Evolutionary conservation across 2,888 invertebrate genomes (phyloP).

Genomic region (Agrotis exclamationis): DNA sequence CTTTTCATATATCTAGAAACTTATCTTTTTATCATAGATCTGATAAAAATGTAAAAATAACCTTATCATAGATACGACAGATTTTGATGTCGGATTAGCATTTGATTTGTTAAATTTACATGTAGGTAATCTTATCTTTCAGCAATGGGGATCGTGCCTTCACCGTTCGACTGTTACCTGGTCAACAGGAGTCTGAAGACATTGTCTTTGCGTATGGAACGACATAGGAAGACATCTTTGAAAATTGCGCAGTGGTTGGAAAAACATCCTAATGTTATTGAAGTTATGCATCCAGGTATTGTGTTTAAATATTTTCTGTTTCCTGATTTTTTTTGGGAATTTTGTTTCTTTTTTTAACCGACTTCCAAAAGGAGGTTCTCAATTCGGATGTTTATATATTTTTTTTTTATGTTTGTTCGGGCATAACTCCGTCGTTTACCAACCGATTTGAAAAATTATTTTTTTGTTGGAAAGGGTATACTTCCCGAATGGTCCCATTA

Average conservation of each 20-base stretch:
- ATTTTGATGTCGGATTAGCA: neutral
- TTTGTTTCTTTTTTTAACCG: too few species aligned
- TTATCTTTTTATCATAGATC: too few species aligned
- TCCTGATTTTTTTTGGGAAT: too few species aligned
- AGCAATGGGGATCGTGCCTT: conserved; percentile 98
- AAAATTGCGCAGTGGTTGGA: conserved; percentile 96
- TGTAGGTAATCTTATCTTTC: conserved; percentile 59
- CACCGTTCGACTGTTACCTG: conserved; percentile 98
- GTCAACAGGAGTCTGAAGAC: conserved; percentile 98
- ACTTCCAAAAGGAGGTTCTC: too few species aligned
- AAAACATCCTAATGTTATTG: conserved; percentile 94
- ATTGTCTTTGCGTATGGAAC: conserved; percentile 96
- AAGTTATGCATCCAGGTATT: conserved; percentile 96
- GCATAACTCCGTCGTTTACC: too few species aligned
- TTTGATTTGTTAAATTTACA: neutral
- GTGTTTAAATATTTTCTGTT: neutral
- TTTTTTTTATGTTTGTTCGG: too few species aligned
- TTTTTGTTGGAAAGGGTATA: too few species aligned
- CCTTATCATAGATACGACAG: neutral
- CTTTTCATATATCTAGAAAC: too few species aligned
- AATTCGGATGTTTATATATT: too few species aligned
- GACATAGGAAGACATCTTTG: conserved; percentile 95
- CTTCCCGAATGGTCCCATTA: too few species aligned
- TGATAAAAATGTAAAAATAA: conserved; percentile 3
- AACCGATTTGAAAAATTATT: too few species aligned